Conservation (phyloP, 2,888 invertebrate species). For the Microplitis deprimator region DNA sequence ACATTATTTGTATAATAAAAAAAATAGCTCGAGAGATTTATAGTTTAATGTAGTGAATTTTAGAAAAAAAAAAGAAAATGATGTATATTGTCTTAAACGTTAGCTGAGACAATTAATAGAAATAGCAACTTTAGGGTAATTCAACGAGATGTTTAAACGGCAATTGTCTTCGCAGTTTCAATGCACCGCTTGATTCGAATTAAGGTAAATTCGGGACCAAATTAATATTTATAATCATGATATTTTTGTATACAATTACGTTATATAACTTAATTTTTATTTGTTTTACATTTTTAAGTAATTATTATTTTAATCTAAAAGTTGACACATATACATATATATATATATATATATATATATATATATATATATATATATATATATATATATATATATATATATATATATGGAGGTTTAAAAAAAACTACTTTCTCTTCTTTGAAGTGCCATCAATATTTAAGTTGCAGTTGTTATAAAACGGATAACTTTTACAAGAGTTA, state of each 20-base stretch:
- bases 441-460: too few relatives aligned
- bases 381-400: too few relatives aligned
- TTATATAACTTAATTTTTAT: slow-evolving; percentile 23
- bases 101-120: slow-evolving; percentile 59
- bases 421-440: too few relatives aligned
- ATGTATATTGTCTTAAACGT: neutral
- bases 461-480: too few relatives aligned
- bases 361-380: too few relatives aligned
- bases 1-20: slow-evolving; percentile 28
- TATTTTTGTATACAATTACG: slow-evolving; percentile 24
- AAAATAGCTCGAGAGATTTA: slow-evolving; percentile 30
- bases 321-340: too few relatives aligned
- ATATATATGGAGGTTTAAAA: too few relatives aligned
- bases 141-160: slow-evolving; percentile 55
- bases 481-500: too few relatives aligned
- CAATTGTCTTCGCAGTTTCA: slow-evolving; percentile 55
- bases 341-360: too few relatives aligned
- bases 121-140: slow-evolving; percentile 43
- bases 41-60: slow-evolving; percentile 43
- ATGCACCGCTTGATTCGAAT: slow-evolving; percentile 65
- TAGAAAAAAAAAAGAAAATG: neutral
- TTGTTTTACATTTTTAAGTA: slow-evolving; percentile 16
- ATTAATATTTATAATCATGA: slow-evolving; percentile 65
- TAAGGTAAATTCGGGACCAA: slow-evolving; percentile 71
- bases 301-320: neutral